Conservation (phyloP, 2,113 vertebrate species). For the Micronycteris hirsuta region DNA sequence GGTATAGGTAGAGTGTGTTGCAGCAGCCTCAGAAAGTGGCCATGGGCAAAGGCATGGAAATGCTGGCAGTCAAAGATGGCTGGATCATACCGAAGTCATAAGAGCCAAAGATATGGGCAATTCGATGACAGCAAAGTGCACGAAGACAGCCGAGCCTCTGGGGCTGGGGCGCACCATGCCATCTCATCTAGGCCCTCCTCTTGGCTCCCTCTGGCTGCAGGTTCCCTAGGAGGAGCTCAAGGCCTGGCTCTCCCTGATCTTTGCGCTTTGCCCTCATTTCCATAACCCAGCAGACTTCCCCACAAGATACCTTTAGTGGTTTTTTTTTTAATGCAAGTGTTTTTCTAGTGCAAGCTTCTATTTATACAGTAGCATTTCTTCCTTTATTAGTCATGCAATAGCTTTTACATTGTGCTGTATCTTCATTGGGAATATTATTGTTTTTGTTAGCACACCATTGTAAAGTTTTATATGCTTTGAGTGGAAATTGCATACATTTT, state of each 20-base stretch:
- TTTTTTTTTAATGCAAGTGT: not conserved
- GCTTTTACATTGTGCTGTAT: not conserved
- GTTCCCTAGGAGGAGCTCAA: not conserved
- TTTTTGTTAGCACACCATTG: not conserved
- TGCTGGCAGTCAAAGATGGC: not conserved
- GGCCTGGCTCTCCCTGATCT: not conserved
- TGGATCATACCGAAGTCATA: not conserved
- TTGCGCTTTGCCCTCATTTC: not conserved
- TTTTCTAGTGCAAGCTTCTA: not conserved
- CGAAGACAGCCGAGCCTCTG: too few species aligned
- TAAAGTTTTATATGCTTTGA: not conserved
- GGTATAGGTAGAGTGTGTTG: not conserved
- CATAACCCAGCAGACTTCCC: not conserved
- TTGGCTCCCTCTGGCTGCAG: not conserved
- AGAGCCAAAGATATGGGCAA: not conserved
- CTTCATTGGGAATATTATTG: not conserved
- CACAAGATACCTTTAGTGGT: not conserved
- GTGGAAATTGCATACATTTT: not conserved
- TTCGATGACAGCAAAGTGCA: not conserved
- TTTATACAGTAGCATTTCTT: not conserved
- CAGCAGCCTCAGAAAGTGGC: not conserved
- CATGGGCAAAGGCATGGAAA: not conserved
- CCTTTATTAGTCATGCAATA: not conserved
- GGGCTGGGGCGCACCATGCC: fast-evolving
- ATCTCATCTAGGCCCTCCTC: fast-evolving